Percentiles rank a stretch among this genome's conserved stretches.
Evolutionary conservation across 2,888 invertebrate genomes (phyloP).

Genomic region (Poecilobothrus nobilitatus): DNA sequence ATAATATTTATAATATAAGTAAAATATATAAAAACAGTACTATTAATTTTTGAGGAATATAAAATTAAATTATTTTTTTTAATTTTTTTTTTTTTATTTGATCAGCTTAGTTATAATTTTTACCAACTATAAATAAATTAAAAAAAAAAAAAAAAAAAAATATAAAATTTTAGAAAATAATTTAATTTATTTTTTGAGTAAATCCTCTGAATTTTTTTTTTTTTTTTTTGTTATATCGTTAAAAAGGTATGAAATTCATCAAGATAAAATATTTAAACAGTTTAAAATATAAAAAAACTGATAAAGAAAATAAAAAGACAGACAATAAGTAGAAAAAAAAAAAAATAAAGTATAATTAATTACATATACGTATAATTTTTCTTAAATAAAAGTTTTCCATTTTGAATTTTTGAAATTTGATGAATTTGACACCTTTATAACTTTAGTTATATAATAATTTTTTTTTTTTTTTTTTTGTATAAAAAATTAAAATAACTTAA

Average conservation of each 20-base stretch:
- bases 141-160: too few species aligned
- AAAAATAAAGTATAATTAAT: too few species aligned
- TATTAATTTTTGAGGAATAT: too few species aligned
- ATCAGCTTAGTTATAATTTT: too few species aligned
- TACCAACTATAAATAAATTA: too few species aligned
- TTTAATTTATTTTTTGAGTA: too few species aligned
- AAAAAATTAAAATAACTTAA: background rate
- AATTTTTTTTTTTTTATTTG: too few species aligned
- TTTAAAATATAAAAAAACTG: background rate
- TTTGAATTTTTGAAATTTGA: background rate
- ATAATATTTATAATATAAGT: too few species aligned
- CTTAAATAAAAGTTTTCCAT: background rate
- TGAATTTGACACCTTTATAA: conserved; percentile 2
- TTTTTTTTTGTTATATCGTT: background rate
- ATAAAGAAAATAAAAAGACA: background rate
- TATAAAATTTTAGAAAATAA: too few species aligned
- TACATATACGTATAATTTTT: too few species aligned
- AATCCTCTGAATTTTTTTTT: background rate
- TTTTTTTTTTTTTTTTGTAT: background rate
- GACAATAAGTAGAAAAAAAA: background rate
- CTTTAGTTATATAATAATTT: background rate
- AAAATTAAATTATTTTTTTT: too few species aligned
- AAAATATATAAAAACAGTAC: too few species aligned
- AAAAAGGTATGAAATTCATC: conserved; percentile 1
- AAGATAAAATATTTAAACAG: background rate